Conservation (phyloP, 2,888 invertebrate species). For the Adelognathus sp. region DNA sequence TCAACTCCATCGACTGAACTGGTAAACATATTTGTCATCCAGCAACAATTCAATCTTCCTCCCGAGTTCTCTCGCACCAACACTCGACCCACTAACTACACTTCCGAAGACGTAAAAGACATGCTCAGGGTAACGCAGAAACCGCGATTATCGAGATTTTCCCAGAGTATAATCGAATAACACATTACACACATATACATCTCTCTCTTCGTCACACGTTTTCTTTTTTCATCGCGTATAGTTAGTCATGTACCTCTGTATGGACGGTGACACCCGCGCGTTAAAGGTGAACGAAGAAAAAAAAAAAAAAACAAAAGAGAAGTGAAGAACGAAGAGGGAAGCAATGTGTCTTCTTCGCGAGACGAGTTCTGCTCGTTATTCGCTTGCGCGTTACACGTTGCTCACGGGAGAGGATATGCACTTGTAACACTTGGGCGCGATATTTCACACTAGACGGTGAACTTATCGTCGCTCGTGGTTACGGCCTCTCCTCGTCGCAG, state of each 20-base stretch:
- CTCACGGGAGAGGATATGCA: slow-evolving; percentile 57
- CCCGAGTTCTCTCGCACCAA: slow-evolving; percentile 57
- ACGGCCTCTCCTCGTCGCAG: slow-evolving; percentile 56
- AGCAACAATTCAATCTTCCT: background rate
- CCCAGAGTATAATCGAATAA: slow-evolving; percentile 52
- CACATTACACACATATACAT: slow-evolving; percentile 26
- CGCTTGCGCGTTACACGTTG: slow-evolving; percentile 36
- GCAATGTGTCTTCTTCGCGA: slow-evolving; percentile 22
- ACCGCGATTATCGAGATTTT: slow-evolving; percentile 50
- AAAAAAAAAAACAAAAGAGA: slow-evolving; percentile 19
- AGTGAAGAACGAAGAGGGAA: slow-evolving; percentile 29
- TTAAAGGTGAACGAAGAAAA: slow-evolving; percentile 44
- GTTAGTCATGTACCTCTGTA: slow-evolving; percentile 25
- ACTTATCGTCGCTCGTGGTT: slow-evolving; percentile 65
- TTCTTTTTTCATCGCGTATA: background rate
- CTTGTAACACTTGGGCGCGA: slow-evolving; percentile 81
- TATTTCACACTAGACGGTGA: slow-evolving; percentile 81
- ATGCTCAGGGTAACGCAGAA: slow-evolving; percentile 45
- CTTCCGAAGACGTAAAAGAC: slow-evolving; percentile 25
- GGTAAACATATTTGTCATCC: too few relatives aligned
- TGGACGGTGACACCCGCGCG: slow-evolving; percentile 23
- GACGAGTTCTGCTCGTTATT: slow-evolving; percentile 13
- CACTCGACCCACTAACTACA: slow-evolving; percentile 66
- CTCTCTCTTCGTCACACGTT: slow-evolving; percentile 17
- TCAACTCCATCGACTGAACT: too few relatives aligned